phyloP scores from a whole-genome alignment of 2,888 invertebrate species.

The Merodon equestris region DNA sequence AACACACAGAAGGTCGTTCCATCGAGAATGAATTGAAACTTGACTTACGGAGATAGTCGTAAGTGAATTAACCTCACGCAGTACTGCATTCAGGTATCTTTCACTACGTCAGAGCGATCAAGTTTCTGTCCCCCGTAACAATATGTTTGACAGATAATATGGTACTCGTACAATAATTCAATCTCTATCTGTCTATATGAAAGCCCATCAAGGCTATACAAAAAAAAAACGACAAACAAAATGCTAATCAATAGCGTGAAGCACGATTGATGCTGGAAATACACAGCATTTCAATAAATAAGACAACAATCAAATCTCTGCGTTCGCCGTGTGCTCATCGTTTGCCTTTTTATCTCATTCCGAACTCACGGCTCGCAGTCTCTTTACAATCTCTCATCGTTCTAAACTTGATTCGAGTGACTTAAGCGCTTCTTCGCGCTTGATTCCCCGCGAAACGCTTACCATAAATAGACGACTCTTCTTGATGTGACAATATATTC shows the following conservation, averaged over 20 bases:
- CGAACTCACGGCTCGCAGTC: neutral
- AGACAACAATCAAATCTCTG: slow-evolving; percentile 42
- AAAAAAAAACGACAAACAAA: neutral
- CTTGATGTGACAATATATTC: too few species aligned
- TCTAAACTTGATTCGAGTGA: slow-evolving; percentile 1
- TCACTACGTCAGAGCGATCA: too few species aligned
- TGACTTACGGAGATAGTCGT: too few species aligned
- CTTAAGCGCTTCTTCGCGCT: slow-evolving; percentile 15
- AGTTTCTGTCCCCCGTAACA: too few species aligned
- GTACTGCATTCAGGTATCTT: too few species aligned
- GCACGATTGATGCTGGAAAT: slow-evolving; percentile 24
- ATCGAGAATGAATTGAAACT: too few species aligned
- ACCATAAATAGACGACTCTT: too few species aligned
- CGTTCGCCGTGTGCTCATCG: slow-evolving; percentile 29
- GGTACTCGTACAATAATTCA: neutral
- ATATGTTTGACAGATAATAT: neutral
- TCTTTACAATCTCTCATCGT: neutral
- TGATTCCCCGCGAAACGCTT: slow-evolving; percentile 10
- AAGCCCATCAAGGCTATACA: neutral
- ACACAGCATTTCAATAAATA: slow-evolving; percentile 4
- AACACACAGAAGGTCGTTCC: neutral
- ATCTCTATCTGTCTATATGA: neutral
- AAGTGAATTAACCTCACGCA: too few species aligned
- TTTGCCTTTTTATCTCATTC: slow-evolving; percentile 10
- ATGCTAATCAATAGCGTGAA: slow-evolving; percentile 30